These are phyloP conservation scores for Porites australiensis DNA, from an alignment of 64 coral and sea anemone species.

Conservation along the genomic window DNA sequence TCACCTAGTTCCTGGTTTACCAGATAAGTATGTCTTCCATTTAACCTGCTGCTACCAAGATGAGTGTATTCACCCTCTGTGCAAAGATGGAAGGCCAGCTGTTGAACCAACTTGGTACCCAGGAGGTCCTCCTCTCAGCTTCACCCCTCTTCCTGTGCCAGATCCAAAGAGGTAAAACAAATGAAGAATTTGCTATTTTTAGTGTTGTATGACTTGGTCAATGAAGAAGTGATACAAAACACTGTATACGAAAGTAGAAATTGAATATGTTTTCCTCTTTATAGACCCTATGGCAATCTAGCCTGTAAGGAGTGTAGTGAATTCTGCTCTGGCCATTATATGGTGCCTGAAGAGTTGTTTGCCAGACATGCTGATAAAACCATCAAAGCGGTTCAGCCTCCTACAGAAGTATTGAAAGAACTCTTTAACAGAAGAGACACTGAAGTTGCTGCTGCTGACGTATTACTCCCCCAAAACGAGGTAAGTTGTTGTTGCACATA, in stretches of 20 bases:
- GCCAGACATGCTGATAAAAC: conserved; percentile 39
- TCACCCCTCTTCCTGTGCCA: conserved; percentile 49
- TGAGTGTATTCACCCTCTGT: conserved; percentile 66
- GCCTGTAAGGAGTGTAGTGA: conserved; percentile 46
- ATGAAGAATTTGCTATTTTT: not conserved
- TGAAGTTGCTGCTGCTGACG: not conserved
- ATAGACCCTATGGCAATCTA: conserved; percentile 64
- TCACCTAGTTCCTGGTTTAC: conserved; percentile 44
- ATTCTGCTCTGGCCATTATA: conserved; percentile 58
- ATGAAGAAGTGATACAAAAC: no score
- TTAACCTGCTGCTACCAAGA: conserved; percentile 27
- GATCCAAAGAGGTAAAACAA: conserved; percentile 49
- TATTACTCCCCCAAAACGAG: not conserved
- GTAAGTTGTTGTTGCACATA: not conserved
- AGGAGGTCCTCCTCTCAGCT: conserved; percentile 50
- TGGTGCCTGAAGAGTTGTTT: conserved; percentile 49
- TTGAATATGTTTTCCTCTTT: not conserved
- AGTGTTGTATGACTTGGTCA: no score
- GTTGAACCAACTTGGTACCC: conserved; percentile 17
- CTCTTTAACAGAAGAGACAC: conserved; percentile 17
- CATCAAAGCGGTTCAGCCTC: not conserved
- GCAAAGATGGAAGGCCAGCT: conserved; percentile 3
- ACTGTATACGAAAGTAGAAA: no score
- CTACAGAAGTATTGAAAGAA: conserved; percentile 21
- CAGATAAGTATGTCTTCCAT: conserved; percentile 72